A percentile compares a stretch with the other conserved stretches of the same genome.
phyloP scores from a whole-genome alignment of 2,888 invertebrate species.

The Dysmachus trigonus region DNA sequence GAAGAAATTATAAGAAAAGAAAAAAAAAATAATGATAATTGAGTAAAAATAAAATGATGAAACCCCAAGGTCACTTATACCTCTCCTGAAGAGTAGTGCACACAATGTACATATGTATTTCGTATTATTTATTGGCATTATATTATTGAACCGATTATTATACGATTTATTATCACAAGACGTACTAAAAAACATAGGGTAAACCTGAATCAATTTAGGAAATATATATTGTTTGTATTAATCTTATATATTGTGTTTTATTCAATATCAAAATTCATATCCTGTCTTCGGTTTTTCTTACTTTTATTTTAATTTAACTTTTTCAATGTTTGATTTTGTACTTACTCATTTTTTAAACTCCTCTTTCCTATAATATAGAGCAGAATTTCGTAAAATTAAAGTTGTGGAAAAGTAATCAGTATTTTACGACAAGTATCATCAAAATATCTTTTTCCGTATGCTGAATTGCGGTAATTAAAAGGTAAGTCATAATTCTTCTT shows the following conservation, averaged over 20 bases:
- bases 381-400: too few species aligned
- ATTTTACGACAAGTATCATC: too few species aligned
- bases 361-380: too few species aligned
- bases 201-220: conserved; percentile 37
- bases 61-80: conserved; percentile 8
- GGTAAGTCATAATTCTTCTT: too few species aligned
- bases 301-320: too few species aligned
- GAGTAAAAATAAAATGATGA: neutral
- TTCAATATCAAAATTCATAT: neutral
- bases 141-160: conserved; percentile 10
- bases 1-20: neutral
- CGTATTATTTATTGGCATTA: conserved; percentile 33
- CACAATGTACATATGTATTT: conserved; percentile 27
- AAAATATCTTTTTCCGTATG: too few species aligned
- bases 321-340: too few species aligned
- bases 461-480: neutral
- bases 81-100: conserved; percentile 23
- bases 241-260: neutral
- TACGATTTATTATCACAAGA: conserved; percentile 23
- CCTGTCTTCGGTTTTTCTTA: neutral
- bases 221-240: conserved; percentile 41
- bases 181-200: conserved; percentile 34
- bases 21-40: too few species aligned
- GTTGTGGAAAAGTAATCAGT: too few species aligned
- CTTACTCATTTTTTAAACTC: too few species aligned